Base-by-base conservation (phyloP, 2,113 vertebrate genomes). In the Anhinga anhinga region DNA sequence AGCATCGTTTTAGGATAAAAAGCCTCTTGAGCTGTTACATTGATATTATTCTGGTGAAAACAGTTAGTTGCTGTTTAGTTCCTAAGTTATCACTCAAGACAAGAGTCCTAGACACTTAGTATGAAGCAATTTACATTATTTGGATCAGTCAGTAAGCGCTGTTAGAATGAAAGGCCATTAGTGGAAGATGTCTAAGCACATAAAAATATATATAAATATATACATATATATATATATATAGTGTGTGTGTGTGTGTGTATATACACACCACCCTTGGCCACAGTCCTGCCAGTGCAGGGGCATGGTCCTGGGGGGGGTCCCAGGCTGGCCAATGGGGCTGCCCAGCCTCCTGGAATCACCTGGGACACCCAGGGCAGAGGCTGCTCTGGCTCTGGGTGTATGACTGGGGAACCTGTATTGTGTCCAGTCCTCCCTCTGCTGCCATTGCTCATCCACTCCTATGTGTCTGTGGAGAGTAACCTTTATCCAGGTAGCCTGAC, bases 391-490 rank as follows among this genome's bases (percentile, higher is more conserved):
- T 55, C 49, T 52, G 26, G 2, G 12, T 67, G 7, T 13, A 2
- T 4, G 0, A 10, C 1, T 50, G 3, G 16, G 18, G 18, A 18
- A n/a, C 6, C 15, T 72, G 2, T 71, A 14, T 69, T 45, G 7
- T 20, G 13, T 34, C 4, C 18, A 3, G 0, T 45, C 9, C 19
- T 13, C 2, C 30, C 18, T 1, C 3, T 1, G 0, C 7, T 76
- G 23, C 20, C 6, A 53, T 19, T 80, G 17, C 15, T 72, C 5
- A 1, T 32, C 14, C 7, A 21, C 3, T 42, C 49, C 4, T 34
- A 7, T 30, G 3, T 56, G 5, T 69, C n/a, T 76, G 10, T n/a
- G 20, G 10, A 78, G 44, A 81, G 47, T 36, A 71, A 1, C 10
- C 15, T 26, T 18, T 58, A 13, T 44, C 18, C 52, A 50, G 36